Evolutionary conservation across 2,888 invertebrate genomes (phyloP), one percentile per base, ranked within the genome.

Genomic region (Conistra vaccinii): DNA sequence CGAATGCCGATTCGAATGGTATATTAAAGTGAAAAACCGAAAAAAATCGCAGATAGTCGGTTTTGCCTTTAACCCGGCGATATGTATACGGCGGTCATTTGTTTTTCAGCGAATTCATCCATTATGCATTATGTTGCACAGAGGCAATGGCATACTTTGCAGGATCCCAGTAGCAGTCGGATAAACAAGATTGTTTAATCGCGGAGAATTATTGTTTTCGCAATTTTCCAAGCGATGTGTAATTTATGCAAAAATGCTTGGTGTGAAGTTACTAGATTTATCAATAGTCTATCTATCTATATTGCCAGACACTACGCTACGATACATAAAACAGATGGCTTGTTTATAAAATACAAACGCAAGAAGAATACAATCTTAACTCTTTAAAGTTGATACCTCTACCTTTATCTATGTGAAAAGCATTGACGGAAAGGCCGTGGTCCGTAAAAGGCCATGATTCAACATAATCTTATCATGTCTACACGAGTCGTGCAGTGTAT

Each of bases 401-500:
- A 45, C 29, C 17, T 32, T 32, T n/a, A 26, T 23, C 32, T 42
- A 72, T 20, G 35, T 35, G n/a, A 63, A 78, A 62, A 29, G 29
- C 35, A 42, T 62, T 67, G 29, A 20, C 20, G 32, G 20, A 26
- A 58, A n/a, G 17, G 14, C 12, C 26, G 66, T 29, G 32, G 5
- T 48, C 32, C n/a, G 55, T 42, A 68, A 65, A 65, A 39, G 26
- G 14, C 32, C 12, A 63, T 53, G 48, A 62, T 58, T 69, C 29
- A 55, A 70, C 35, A 58, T 58, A 67, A 80, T 84, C 61, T 70
- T 65, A 80, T 73, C 55, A 73, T 48, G 60, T 57, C 32, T 53
- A 20, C 42, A 66, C 66, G 76, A 76, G 39, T 45, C 67, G 72
- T 70, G 72, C 62, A 62, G 39, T 73, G 68, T 73, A 70, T 84